Base-by-base conservation (phyloP, 2,888 invertebrate species). In the Acleris emargana region DNA sequence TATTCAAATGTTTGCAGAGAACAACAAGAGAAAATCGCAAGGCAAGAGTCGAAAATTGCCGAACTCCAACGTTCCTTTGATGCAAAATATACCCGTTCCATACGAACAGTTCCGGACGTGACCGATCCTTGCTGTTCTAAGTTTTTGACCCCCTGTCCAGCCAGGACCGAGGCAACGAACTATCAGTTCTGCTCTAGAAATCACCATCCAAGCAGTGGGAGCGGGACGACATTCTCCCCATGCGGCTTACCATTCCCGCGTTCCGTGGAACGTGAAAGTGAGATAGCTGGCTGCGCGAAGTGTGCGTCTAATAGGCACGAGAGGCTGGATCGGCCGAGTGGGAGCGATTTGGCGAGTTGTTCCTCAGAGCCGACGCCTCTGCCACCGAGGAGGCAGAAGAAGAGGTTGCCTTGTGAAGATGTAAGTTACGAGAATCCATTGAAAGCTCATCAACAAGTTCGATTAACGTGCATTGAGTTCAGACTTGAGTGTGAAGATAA, bases 1-100 rank as follows among this genome's bases (percentile, higher is more conserved):
- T 49, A 25, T 52, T 17, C 7, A 17, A 4, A 18, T 25, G 4
- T 75, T 72, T 6, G 2, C 75, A 89, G 88, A 53, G 81, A 83
- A 50, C 85, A 83, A 76, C 82, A 86, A 66, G 71, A 78, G 5
- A 74, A 72, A 52, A 80, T 89, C 17, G 79, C 81, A 69, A 76
- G 79, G 55, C 88, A 88, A 64, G 82, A 86, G 13, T 62, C 67
- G 0, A 45, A 78, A 9, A 78, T 89, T 45, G 54, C 68, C 3
- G 53, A 66, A 1, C 69, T 89, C 3, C 78, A 77, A 43, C 69
- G 69, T 11, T 75, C 74, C 9, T 45, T 82, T 13, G 70, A 69
- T 58, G 71, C 66, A 49, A 71, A 49, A 38, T 68, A 69, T 47
- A 67, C 55, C 47, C 54, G 7, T 13, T 69, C 20, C 47, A 13